phyloP scores from a whole-genome alignment of 2,888 invertebrate species.

The Sycophila texana region DNA sequence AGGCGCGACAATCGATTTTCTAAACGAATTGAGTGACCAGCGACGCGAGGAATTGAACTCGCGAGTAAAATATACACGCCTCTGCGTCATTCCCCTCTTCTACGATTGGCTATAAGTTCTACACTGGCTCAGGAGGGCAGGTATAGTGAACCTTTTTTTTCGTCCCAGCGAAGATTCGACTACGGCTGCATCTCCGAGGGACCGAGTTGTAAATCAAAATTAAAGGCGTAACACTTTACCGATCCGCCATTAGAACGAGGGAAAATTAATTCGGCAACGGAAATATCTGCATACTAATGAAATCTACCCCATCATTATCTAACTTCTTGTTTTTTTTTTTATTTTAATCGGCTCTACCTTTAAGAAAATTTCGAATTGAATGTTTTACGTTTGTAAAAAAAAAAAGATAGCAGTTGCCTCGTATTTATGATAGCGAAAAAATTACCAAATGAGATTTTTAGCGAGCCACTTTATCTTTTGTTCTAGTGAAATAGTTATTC shows the following conservation, averaged over 20 bases:
- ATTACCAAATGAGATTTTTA: too few relatives aligned
- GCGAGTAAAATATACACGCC: neutral
- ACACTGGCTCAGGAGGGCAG: constrained; percentile 42
- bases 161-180: constrained; percentile 33
- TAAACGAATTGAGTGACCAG: constrained; percentile 18
- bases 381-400: neutral
- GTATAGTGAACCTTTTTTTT: constrained; percentile 27
- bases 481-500: too few relatives aligned
- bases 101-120: constrained; percentile 4
- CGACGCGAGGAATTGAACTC: constrained; percentile 8
- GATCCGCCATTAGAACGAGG: constrained; percentile 22
- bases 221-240: constrained; percentile 30
- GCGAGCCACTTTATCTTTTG: too few relatives aligned
- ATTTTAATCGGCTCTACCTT: neutral
- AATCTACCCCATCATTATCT: constrained; percentile 16
- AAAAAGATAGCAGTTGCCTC: too few relatives aligned
- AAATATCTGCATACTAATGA: constrained; percentile 44
- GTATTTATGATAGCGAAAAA: too few relatives aligned
- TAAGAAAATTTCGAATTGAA: neutral
- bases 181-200: constrained; percentile 30
- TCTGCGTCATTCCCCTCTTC: constrained; percentile 18
- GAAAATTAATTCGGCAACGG: constrained; percentile 39
- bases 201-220: constrained; percentile 43
- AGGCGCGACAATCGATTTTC: constrained; percentile 29
- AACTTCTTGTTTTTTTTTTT: neutral